Conservation (phyloP, 2,113 vertebrate species). For the Oceanodroma tethys region DNA sequence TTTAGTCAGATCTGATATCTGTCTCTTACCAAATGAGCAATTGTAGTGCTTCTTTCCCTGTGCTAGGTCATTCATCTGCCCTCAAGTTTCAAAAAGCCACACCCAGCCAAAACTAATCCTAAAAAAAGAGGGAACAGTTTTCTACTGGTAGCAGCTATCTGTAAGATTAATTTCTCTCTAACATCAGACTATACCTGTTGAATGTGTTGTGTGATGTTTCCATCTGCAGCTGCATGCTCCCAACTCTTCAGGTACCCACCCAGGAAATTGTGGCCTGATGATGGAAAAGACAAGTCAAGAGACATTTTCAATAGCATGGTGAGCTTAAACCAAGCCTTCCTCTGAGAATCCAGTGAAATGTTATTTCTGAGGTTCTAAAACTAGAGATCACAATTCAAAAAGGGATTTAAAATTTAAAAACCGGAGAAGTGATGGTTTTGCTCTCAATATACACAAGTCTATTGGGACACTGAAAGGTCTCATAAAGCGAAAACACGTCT, state of each 20-base stretch:
- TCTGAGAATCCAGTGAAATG: not conserved
- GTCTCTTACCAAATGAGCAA: not conserved
- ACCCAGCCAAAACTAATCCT: not conserved
- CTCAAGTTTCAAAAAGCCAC: not conserved
- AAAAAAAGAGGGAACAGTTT: not conserved
- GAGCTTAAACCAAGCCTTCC: not conserved
- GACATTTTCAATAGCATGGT: not conserved
- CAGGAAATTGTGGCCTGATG: not conserved
- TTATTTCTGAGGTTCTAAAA: not conserved
- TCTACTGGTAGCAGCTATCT: not conserved
- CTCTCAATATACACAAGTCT: not conserved
- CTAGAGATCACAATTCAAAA: not conserved
- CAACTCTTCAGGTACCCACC: not conserved
- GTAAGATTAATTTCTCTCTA: not conserved
- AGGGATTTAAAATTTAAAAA: not conserved
- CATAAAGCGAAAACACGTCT: not conserved
- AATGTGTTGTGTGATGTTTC: not conserved
- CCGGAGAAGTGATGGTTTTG: not conserved
- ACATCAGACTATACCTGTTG: not conserved
- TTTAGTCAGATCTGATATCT: not conserved
- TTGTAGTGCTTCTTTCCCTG: not conserved
- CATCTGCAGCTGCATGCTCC: not conserved
- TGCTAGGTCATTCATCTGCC: not conserved
- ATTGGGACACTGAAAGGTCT: not conserved
- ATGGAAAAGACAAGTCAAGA: not conserved